Percentiles rank a stretch among this genome's conserved stretches.
Evolutionary conservation across 2,113 vertebrate genomes (phyloP).

Genomic region (Paratilapia polleni): DNA sequence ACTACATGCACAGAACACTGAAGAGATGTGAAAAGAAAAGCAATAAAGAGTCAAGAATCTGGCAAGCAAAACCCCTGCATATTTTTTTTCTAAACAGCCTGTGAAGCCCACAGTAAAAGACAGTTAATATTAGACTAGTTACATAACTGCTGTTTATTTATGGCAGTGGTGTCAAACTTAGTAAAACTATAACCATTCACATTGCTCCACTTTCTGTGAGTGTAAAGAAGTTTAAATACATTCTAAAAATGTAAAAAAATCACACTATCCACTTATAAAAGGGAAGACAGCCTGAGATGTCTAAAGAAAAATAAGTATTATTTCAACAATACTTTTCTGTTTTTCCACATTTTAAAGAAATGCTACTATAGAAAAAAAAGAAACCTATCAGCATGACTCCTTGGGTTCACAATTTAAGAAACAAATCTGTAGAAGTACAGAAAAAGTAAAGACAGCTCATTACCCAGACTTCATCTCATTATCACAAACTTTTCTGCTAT

Average conservation of each 20-base stretch:
- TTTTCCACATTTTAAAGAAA: neutral
- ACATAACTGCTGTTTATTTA: too few relatives aligned
- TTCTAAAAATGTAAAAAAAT: neutral
- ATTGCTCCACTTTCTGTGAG: neutral
- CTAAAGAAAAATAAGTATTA: neutral
- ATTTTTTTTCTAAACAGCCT: neutral
- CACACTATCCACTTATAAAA: neutral
- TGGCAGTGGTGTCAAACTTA: too few relatives aligned
- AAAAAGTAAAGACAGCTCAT: neutral
- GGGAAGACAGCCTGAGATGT: neutral
- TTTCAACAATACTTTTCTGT: neutral
- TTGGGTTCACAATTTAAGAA: neutral
- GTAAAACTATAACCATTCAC: neutral
- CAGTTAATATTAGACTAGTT: too few relatives aligned
- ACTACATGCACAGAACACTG: neutral
- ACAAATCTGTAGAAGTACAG: neutral
- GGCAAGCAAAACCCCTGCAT: neutral
- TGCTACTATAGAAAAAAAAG: neutral
- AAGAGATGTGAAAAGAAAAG: neutral
- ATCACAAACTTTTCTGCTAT: accelerated
- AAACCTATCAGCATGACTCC: neutral
- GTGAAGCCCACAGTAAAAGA: neutral
- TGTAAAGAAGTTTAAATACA: neutral
- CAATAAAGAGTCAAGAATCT: neutral
- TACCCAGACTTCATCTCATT: neutral